These are phyloP conservation scores for Malacoraja senta DNA, from an alignment of 2,797 vertebrate genomes.

Conservation along the genomic window DNA sequence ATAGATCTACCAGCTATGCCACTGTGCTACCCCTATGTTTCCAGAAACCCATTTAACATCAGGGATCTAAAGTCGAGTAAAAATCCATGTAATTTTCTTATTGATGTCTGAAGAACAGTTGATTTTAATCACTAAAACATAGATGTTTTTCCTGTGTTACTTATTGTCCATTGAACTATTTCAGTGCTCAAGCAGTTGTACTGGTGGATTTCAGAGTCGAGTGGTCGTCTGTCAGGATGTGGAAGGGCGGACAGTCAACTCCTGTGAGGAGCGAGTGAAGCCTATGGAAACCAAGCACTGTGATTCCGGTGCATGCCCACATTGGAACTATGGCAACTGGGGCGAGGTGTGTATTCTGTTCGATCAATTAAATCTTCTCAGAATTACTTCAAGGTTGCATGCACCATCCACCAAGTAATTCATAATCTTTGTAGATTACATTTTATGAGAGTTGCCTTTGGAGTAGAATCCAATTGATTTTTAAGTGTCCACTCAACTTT, in stretches of 20 bases:
- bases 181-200: constrained; percentile 91
- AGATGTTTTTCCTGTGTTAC: neutral
- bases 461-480: neutral
- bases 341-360: constrained; percentile 71
- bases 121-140: neutral
- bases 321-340: constrained; percentile 85
- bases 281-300: constrained; percentile 78
- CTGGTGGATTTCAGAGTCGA: constrained; percentile 75
- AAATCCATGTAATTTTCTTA: neutral
- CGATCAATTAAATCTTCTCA: neutral
- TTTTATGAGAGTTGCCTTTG: neutral
- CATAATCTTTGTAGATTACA: neutral
- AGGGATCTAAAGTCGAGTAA: constrained; percentile 10
- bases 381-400: neutral
- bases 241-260: constrained; percentile 69
- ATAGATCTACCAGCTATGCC: too few relatives aligned
- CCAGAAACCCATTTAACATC: neutral
- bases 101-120: neutral
- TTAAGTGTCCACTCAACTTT: neutral
- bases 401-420: neutral
- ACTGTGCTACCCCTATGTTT: too few relatives aligned
- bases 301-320: constrained; percentile 81
- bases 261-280: constrained; percentile 74
- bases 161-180: constrained; percentile 30
- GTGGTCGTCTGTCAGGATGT: constrained; percentile 91